A percentile compares a stretch with the other conserved stretches of the same genome.
Conservation (phyloP, 1,140 invertebrate genomes). For the Trichonephila clavipes region DNA sequence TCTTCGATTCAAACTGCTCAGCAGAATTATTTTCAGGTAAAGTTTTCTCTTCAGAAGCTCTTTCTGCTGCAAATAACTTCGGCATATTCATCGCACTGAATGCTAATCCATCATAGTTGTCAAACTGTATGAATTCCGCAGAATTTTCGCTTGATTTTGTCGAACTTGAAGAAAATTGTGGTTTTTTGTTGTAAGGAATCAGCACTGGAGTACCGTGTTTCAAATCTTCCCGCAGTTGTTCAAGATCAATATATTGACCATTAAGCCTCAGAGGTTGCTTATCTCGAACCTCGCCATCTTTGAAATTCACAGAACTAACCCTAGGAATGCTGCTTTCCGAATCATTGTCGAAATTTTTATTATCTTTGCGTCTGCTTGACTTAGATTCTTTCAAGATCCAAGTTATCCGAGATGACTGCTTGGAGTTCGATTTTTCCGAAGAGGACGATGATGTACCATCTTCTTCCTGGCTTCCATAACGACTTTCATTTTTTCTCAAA, state of each 20-base stretch:
- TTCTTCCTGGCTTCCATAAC: not conserved
- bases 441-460: not conserved
- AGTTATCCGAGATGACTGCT: not conserved
- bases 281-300: not conserved
- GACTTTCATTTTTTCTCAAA: not conserved
- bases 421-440: not conserved
- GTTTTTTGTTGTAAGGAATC: slow-evolving; percentile 54
- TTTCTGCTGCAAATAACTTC: not conserved
- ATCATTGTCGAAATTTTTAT: not conserved
- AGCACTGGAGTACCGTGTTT: slow-evolving; percentile 63
- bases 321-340: not conserved
- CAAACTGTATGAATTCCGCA: not conserved
- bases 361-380: not conserved
- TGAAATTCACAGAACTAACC: not conserved
- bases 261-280: not conserved
- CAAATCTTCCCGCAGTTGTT: slow-evolving; percentile 43
- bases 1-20: not conserved
- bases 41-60: not conserved
- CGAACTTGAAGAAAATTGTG: not conserved
- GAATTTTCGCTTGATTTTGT: not conserved
- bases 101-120: not conserved
- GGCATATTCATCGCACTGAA: not conserved
- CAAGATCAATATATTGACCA: slow-evolving; percentile 1
- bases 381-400: slow-evolving; percentile 14
- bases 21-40: not conserved